Conservation (phyloP, 2,797 vertebrate genomes). For the Sphenodon punctatus region DNA sequence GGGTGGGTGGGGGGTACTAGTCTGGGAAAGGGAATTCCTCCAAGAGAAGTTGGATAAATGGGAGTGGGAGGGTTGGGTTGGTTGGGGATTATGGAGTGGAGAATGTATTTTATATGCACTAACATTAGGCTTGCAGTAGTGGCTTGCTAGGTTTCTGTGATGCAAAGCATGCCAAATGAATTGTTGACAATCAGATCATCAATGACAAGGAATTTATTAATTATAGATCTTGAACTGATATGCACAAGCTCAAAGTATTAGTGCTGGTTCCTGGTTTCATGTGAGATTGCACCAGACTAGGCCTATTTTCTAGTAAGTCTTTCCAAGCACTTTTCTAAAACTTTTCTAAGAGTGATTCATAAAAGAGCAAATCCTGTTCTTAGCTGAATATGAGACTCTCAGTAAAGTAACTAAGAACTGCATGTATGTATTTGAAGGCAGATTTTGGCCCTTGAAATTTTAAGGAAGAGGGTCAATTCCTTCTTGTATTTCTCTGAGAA, state of each 20-base stretch:
- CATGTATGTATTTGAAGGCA: not conserved
- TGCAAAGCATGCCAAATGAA: not conserved
- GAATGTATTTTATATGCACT: no score
- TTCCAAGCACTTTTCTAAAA: not conserved
- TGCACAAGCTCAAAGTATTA: not conserved
- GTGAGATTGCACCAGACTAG: not conserved
- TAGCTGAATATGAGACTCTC: not conserved
- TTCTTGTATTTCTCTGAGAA: not conserved
- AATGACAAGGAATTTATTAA: not conserved
- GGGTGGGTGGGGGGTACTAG: no score
- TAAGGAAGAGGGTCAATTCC: not conserved
- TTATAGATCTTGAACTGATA: not conserved
- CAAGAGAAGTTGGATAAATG: no score
- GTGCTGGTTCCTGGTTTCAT: not conserved
- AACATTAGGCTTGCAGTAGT: not conserved
- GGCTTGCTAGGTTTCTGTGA: conserved; percentile 3
- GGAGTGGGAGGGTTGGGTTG: no score
- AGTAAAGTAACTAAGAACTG: not conserved
- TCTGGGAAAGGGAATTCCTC: no score
- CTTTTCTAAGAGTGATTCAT: not conserved
- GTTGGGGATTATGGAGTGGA: no score
- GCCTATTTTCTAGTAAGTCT: not conserved
- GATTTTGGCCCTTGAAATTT: not conserved
- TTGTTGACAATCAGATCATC: not conserved
- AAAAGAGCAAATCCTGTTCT: not conserved